Conservation (phyloP, 2,797 vertebrate species). For the Pseudochaenichthys georgianus region DNA sequence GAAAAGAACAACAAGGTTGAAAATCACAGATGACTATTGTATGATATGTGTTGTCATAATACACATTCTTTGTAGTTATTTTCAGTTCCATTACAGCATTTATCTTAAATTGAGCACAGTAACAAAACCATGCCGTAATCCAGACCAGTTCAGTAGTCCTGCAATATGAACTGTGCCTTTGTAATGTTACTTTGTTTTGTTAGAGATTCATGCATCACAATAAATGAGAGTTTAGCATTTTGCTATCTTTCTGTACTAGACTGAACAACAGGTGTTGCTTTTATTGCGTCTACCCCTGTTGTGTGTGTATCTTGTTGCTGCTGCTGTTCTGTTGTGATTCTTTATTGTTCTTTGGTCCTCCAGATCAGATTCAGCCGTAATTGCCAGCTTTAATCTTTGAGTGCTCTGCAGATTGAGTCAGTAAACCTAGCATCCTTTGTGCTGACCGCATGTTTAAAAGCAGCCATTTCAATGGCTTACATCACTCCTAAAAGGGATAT, state of each 20-base stretch:
- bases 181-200: not conserved
- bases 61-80: no score
- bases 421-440: conserved; percentile 31
- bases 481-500: conserved; percentile 9
- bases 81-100: not conserved
- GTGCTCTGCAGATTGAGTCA: conserved; percentile 39
- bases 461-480: conserved; percentile 18
- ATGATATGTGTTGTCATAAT: not conserved
- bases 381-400: conserved; percentile 42
- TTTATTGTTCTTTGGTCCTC: conserved; percentile 34
- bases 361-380: conserved; percentile 44
- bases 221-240: not conserved
- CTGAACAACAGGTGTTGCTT: conserved; percentile 1
- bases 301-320: conserved; percentile 14
- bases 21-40: not conserved
- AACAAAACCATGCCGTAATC: not conserved
- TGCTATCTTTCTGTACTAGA: not conserved
- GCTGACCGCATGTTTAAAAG: conserved; percentile 40
- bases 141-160: not conserved
- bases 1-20: conserved; percentile 43
- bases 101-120: not conserved
- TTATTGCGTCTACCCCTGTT: not conserved
- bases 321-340: conserved; percentile 39
- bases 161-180: not conserved
- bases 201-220: not conserved